These are phyloP conservation scores for Anoplius nigerrimus DNA, from an alignment of 2,888 invertebrate species.

Conservation along the genomic window DNA sequence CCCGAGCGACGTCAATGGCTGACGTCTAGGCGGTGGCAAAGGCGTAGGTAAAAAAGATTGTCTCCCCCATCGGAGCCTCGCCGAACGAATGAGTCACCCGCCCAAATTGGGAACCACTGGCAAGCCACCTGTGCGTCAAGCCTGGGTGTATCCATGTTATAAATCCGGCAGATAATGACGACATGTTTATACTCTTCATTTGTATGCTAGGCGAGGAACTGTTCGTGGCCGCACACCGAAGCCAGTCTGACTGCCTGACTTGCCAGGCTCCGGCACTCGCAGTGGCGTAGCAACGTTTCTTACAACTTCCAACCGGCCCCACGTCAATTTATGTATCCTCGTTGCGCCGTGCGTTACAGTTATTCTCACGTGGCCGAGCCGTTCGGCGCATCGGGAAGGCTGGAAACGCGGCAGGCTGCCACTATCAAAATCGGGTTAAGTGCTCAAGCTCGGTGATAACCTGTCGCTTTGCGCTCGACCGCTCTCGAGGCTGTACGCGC, in stretches of 20 bases:
- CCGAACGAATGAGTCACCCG: background rate
- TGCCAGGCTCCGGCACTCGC: constrained; percentile 44
- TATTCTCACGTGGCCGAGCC: constrained; percentile 59
- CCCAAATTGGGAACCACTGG: constrained; percentile 47
- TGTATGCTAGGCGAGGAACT: constrained; percentile 66
- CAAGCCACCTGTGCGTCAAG: constrained; percentile 58
- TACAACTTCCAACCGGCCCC: constrained; percentile 48
- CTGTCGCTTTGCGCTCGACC: too few species aligned
- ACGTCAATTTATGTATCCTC: constrained; percentile 65
- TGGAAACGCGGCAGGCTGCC: constrained; percentile 48
- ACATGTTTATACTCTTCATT: constrained; percentile 73
- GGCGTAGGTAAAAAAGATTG: background rate
- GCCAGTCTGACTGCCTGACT: constrained; percentile 51
- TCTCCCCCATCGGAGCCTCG: background rate
- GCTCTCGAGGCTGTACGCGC: too few species aligned
- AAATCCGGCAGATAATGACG: constrained; percentile 72
- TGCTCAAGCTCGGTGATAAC: too few species aligned
- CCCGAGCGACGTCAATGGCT: too few species aligned
- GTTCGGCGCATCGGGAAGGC: constrained; percentile 27
- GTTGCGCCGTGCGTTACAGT: constrained; percentile 55
- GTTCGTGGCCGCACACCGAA: constrained; percentile 52
- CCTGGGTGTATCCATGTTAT: constrained; percentile 63
- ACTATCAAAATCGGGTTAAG: constrained; percentile 37
- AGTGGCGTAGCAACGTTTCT: constrained; percentile 55
- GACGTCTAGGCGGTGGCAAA: too few species aligned